Evolutionary conservation across 2,797 vertebrate species (phyloP).

Genomic region (Pangasius larnaudii): DNA sequence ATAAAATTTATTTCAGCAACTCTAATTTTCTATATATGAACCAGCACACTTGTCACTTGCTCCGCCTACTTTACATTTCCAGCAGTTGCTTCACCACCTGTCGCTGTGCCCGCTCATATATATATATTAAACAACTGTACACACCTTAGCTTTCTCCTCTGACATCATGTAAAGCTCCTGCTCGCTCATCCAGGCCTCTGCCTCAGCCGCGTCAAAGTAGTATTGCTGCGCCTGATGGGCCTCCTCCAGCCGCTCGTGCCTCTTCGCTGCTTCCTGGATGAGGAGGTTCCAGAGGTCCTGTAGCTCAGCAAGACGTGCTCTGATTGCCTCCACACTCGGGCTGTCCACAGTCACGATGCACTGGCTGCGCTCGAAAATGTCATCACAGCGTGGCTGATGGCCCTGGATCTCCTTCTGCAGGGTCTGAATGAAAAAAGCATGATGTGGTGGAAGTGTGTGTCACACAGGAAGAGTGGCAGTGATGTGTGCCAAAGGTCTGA

Average conservation of each 20-base stretch:
- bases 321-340: conserved; percentile 81
- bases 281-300: conserved; percentile 88
- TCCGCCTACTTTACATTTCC: no score
- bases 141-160: conserved; percentile 97
- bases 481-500: neutral
- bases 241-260: conserved; percentile 89
- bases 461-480: neutral
- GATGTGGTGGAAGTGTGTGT: neutral
- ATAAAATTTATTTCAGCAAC: neutral
- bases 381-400: conserved; percentile 94
- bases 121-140: neutral
- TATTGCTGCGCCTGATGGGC: conserved; percentile 96
- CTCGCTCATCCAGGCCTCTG: conserved; percentile 98
- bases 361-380: conserved; percentile 94
- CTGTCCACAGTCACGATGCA: conserved; percentile 82
- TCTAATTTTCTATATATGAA: neutral
- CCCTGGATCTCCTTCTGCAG: conserved; percentile 98
- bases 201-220: conserved; percentile 92
- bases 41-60: neutral
- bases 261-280: conserved; percentile 86
- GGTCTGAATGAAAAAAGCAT: conserved; percentile 76
- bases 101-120: no score
- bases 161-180: conserved; percentile 99
- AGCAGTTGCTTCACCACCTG: neutral
- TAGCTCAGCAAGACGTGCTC: conserved; percentile 84